Evolutionary conservation across 1,140 invertebrate species (phyloP), one percentile per base, ranked within the genome.

Genomic region (Polypedilum vanderplanki): DNA sequence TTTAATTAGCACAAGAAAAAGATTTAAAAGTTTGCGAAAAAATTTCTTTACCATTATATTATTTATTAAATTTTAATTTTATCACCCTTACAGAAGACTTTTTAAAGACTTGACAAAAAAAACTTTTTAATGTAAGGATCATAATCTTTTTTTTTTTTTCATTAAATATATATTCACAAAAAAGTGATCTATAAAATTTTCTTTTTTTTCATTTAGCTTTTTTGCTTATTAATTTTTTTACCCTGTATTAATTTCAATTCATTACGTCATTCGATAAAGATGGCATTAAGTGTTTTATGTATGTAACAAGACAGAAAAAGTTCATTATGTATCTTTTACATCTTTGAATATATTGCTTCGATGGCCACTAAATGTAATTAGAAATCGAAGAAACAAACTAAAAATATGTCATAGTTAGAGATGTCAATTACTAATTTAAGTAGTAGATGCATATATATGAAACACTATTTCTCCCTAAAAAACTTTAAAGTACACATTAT

Each of bases 81-180:
- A 70, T 70, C 65, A 70, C 65, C 20, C 65, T 70, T 18, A 70
- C 65, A 70, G 65, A 70, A 70, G 65, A 70, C 65, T 70, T 70
- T 70, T 57, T 57, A 15, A 57, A 57, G 46, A 57, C 12, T 57
- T n/a, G 46, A 57, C 12, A 57, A 15, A 57, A 57, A 57, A 70
- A 22, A 20, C 20, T 1, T 57, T 57, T 15, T 57, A 15, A 70
- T 70, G 65, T 20, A 70, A 70, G 20, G 18, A 18, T 70, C 4
- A 70, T 70, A 4, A 20, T 10, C 7, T 5, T 9, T 7, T 0
- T 22, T 70, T 20, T 4, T 70, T 70, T 33, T 18, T 57, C 46
- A 15, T 57, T 33, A 33, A 57, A 57, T 57, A 70, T 57, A 70
- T 70, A 70, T 70, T 70, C 65, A 70, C 65, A 70, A 70, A 70